Evolutionary conservation across 2,113 vertebrate species (phyloP).

Genomic region (Lagopus muta): DNA sequence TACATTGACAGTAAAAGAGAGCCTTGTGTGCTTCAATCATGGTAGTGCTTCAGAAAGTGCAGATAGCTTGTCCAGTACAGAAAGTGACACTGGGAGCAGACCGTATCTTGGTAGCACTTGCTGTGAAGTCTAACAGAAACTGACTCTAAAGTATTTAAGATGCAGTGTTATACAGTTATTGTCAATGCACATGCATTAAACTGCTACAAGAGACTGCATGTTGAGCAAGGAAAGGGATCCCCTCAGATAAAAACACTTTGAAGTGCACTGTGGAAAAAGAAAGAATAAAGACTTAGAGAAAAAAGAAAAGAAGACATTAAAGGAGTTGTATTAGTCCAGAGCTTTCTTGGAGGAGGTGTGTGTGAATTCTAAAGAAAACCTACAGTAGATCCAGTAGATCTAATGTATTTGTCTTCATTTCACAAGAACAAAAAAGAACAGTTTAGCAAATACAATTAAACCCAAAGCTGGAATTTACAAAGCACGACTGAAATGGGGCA

Average conservation of each 20-base stretch:
- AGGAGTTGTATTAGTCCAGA: background rate
- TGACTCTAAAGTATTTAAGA: background rate
- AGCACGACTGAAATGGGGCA: background rate
- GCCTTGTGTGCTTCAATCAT: rapidly evolving
- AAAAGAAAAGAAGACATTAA: background rate
- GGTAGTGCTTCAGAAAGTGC: background rate
- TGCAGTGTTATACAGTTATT: background rate
- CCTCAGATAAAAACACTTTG: background rate
- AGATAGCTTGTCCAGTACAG: background rate
- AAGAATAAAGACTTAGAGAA: background rate
- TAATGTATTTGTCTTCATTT: background rate
- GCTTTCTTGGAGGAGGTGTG: background rate
- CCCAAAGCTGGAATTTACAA: background rate
- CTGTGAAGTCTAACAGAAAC: background rate
- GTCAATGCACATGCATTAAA: background rate
- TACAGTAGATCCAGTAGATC: too few species aligned
- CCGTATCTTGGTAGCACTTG: background rate
- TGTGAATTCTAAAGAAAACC: background rate
- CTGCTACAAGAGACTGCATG: too few species aligned
- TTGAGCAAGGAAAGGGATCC: background rate
- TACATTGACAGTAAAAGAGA: rapidly evolving
- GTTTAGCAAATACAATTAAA: background rate
- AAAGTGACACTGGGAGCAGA: background rate
- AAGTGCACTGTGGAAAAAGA: background rate
- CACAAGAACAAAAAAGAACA: background rate